Evolutionary conservation across 2,888 invertebrate genomes (phyloP).

Genomic region (Xylota sylvarum): DNA sequence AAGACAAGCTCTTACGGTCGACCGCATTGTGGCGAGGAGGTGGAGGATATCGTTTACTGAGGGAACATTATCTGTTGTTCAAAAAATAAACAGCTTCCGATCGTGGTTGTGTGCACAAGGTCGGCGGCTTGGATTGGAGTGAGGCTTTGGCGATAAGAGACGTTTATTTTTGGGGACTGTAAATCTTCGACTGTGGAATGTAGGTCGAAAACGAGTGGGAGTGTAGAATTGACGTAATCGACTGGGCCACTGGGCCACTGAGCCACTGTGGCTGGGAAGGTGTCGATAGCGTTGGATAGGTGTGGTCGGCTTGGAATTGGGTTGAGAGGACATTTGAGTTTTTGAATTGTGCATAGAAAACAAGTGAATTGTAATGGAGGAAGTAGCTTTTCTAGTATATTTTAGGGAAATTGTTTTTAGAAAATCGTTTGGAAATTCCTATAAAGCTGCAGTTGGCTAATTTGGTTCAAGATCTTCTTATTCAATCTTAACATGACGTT

Average conservation of each 20-base stretch:
- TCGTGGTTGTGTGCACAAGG: constrained; percentile 58
- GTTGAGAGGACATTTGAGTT: too few relatives aligned
- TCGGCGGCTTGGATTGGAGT: constrained; percentile 49
- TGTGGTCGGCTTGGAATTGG: background rate
- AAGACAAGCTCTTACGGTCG: constrained; percentile 34
- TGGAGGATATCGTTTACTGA: constrained; percentile 20
- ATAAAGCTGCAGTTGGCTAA: too few relatives aligned
- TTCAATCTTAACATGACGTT: too few relatives aligned
- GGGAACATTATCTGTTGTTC: constrained; percentile 50
- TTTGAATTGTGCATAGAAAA: too few relatives aligned
- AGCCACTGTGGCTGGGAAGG: background rate
- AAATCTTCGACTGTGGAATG: constrained; percentile 31
- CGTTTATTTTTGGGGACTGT: constrained; percentile 28
- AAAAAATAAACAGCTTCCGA: constrained; percentile 54
- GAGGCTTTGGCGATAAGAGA: constrained; percentile 50
- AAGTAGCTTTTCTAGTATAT: too few relatives aligned
- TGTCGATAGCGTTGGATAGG: background rate
- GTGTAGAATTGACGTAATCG: constrained; percentile 1
- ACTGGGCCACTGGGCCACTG: background rate
- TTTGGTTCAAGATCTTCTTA: too few relatives aligned
- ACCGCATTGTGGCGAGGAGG: background rate
- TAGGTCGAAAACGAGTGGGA: constrained; percentile 30
- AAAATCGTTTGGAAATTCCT: too few relatives aligned
- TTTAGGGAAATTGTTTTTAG: too few relatives aligned
- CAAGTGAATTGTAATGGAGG: too few relatives aligned